Conservation (phyloP, 2,888 invertebrate genomes). For the Pristionchus japonicus region DNA sequence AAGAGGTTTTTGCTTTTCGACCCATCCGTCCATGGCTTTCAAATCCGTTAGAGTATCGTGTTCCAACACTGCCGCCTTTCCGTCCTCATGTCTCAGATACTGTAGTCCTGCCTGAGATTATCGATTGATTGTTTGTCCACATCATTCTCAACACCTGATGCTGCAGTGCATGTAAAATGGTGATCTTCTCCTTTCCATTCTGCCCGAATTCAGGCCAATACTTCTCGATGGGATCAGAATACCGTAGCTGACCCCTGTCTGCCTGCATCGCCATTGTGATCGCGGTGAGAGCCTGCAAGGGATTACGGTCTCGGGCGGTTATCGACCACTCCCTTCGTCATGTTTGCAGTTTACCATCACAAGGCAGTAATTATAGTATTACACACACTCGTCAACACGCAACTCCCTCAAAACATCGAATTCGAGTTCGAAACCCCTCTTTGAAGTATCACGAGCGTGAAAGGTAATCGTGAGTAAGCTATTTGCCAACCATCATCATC, state of each 20-base stretch:
- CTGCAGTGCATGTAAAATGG: slow-evolving; percentile 59
- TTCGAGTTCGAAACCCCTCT: background rate
- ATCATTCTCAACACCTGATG: background rate
- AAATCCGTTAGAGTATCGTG: background rate
- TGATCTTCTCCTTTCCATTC: slow-evolving; percentile 75
- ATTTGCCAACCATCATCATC: background rate
- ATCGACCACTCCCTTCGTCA: slow-evolving; percentile 23
- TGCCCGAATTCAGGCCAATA: slow-evolving; percentile 76
- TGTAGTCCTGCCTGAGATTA: background rate
- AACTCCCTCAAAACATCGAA: background rate
- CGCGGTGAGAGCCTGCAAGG: slow-evolving; percentile 26
- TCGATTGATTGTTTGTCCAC: background rate
- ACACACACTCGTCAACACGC: background rate
- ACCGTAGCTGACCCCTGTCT: slow-evolving; percentile 74
- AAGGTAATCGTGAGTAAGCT: background rate
- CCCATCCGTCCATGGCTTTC: background rate
- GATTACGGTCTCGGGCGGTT: slow-evolving; percentile 74
- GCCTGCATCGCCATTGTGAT: slow-evolving; percentile 65
- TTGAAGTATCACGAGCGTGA: background rate
- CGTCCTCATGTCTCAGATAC: background rate
- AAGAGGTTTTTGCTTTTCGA: background rate
- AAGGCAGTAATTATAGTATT: background rate
- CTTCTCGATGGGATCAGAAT: slow-evolving; percentile 71
- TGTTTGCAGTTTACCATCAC: background rate
- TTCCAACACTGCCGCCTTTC: background rate